These are phyloP conservation scores for Axis porcinus DNA, from an alignment of 2,113 vertebrate genomes.

Conservation along the genomic window DNA sequence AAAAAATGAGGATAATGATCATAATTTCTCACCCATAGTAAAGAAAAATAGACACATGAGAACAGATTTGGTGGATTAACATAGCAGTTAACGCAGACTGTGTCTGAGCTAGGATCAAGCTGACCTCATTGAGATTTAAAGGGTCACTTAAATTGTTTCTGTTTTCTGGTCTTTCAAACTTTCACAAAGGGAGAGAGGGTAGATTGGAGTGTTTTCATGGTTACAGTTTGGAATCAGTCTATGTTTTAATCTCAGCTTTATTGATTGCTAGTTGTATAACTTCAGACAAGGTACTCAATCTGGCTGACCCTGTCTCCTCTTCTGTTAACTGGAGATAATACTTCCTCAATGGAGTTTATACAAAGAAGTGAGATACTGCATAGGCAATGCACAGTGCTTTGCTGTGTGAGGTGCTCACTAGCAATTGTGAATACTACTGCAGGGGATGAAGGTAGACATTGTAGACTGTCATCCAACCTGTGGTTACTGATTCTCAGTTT, in stretches of 20 bases:
- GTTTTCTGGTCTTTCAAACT: neutral
- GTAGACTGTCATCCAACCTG: neutral
- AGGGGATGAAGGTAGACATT: neutral
- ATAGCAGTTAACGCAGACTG: neutral
- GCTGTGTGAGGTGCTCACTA: neutral
- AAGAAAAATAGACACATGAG: neutral
- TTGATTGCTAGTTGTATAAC: neutral
- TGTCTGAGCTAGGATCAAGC: neutral
- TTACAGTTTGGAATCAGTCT: neutral
- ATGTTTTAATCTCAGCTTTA: neutral
- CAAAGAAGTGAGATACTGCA: neutral
- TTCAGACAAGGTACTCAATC: neutral
- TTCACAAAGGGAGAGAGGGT: neutral
- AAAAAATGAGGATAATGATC: neutral
- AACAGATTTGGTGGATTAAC: neutral
- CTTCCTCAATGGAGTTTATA: neutral
- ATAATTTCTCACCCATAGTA: conserved; percentile 2
- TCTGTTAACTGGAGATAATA: neutral
- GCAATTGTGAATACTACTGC: neutral
- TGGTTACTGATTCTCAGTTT: neutral
- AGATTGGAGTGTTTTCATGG: neutral
- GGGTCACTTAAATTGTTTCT: neutral
- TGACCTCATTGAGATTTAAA: neutral
- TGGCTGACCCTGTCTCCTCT: neutral
- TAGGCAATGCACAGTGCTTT: rapidly evolving